These are phyloP conservation scores for Nomada ruficornis DNA, from an alignment of 2,888 invertebrate genomes.

Conservation along the genomic window DNA sequence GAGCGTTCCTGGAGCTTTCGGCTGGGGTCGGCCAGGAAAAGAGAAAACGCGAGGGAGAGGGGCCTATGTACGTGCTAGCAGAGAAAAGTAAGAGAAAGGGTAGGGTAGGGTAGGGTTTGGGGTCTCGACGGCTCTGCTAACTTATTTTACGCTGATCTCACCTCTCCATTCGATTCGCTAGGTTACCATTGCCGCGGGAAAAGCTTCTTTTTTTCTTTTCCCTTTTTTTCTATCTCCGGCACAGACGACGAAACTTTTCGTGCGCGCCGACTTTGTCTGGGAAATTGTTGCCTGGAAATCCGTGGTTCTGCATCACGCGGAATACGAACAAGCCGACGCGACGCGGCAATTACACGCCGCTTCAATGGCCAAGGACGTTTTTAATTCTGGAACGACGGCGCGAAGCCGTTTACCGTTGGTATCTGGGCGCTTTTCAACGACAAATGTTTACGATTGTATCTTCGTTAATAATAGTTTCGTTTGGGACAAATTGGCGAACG, in stretches of 20 bases:
- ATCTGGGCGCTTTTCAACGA: background rate
- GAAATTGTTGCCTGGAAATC: constrained; percentile 60
- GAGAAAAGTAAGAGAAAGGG: constrained; percentile 40
- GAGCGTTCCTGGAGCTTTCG: constrained; percentile 70
- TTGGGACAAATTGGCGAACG: too few relatives aligned
- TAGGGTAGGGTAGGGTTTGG: constrained; percentile 31
- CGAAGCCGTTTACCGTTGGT: constrained; percentile 26
- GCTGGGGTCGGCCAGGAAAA: constrained; percentile 39
- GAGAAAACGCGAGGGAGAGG: constrained; percentile 6
- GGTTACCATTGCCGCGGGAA: constrained; percentile 62
- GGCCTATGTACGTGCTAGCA: constrained; percentile 20
- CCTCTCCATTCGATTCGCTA: constrained; percentile 72
- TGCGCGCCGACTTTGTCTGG: constrained; percentile 52
- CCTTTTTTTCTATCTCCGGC: constrained; percentile 51
- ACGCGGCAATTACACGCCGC: constrained; percentile 45
- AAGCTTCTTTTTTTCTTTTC: constrained; percentile 44
- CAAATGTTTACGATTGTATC: constrained; percentile 10
- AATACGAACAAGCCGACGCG: constrained; percentile 33
- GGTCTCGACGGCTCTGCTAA: constrained; percentile 69
- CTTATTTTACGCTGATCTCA: constrained; percentile 75
- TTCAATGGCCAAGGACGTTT: constrained; percentile 45
- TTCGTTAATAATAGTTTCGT: too few relatives aligned
- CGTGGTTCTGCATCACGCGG: constrained; percentile 45
- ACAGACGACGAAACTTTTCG: constrained; percentile 56
- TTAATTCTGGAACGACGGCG: constrained; percentile 45